Evolutionary conservation across 2,797 vertebrate species (phyloP), one percentile per base, ranked within the genome.

Genomic region (Remorina albescens): DNA sequence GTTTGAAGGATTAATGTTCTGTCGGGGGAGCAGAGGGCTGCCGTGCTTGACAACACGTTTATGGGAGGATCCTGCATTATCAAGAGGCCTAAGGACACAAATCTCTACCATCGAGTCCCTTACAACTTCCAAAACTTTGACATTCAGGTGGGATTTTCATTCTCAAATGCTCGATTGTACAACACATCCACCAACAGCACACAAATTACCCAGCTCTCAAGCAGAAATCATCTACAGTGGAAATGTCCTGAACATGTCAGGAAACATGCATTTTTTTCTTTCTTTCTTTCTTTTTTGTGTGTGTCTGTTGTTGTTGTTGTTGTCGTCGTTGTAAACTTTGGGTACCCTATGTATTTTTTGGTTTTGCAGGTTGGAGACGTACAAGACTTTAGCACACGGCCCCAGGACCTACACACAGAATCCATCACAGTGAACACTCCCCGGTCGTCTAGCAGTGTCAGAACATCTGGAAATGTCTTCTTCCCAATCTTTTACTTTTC

Each of bases 21-120:
- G 9, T 91, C 96, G 1, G 94, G 96, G 73, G 93, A 95, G 58
- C 92, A 85, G 11, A 91, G 94, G 84, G 97, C 92, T 5, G 92
- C 94, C 3, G 94, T 99, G n/a, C 93, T 98, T 70, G 95, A 94
- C 75, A 97, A 95, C 86, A 93, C 90, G 26, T 96, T 97, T 73
- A 94, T 95, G 77, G 97, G 96, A 82, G 96, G 92, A 79, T 75
- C 63, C 8, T 98, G 96, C 77, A 78, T 1, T 56, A 87, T 94
- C 34, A 85, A 83, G 81, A 95, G 89, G 75, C 94, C 69, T 58
- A 89, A 44, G 0, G 86, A 66, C n/a, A 94, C 54, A 0, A 3
- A 55, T 71, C 95, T 95, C 56, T 88, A 71, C 0, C 96, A 96
- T 30, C 93, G 96, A 3, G n/a, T 97, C n/a, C 93, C 97, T 1